A percentile compares a stretch with the other conserved stretches of the same genome.
phyloP scores from a whole-genome alignment of 2,113 vertebrate genomes.

The Oreochromis tanganicae region DNA sequence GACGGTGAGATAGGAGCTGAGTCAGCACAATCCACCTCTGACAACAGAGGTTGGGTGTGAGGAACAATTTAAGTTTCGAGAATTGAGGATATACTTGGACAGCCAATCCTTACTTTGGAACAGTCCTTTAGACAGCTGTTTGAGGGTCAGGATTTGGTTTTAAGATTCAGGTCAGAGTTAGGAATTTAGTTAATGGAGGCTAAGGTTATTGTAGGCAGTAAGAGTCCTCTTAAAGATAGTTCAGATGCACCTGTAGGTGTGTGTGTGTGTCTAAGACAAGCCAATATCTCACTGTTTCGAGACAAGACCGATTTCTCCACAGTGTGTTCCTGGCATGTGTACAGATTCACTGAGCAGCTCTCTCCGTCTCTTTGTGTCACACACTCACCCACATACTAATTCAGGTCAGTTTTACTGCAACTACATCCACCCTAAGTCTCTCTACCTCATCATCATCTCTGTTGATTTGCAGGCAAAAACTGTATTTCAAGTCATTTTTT shows the following conservation, averaged over 20 bases:
- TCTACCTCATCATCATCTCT: neutral
- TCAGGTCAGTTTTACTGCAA: neutral
- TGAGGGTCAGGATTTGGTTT: neutral
- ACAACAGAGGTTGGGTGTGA: neutral
- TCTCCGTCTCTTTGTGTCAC: neutral
- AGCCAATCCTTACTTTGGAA: neutral
- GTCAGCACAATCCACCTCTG: conserved; percentile 26
- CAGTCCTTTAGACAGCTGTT: neutral
- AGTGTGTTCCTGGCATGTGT: neutral
- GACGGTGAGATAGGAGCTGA: conserved; percentile 17
- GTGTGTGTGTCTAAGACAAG: neutral
- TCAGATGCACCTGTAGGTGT: neutral
- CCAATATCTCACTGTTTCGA: neutral
- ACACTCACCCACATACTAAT: neutral
- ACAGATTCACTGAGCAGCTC: neutral
- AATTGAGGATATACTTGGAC: neutral
- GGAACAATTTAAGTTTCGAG: neutral
- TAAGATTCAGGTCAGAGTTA: neutral
- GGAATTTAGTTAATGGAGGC: neutral
- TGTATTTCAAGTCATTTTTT: neutral
- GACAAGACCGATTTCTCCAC: neutral
- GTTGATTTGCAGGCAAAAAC: neutral
- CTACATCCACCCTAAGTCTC: neutral
- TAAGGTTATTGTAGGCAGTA: neutral
- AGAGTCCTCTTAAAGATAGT: neutral